Base-by-base conservation (phyloP, 2,888 invertebrate species). In the Rhimphoctona megacephalus region DNA sequence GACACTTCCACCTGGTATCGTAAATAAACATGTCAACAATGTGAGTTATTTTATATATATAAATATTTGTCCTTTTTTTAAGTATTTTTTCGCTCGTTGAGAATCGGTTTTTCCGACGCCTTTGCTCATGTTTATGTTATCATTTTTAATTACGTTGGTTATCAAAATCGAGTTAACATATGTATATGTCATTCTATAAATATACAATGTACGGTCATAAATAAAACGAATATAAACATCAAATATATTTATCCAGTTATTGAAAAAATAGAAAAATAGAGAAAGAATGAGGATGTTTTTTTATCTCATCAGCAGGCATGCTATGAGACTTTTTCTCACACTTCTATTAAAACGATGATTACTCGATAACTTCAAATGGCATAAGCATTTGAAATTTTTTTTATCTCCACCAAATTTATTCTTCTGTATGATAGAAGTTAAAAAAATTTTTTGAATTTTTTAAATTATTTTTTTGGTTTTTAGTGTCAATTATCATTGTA, bases 11-110 rank as follows among this genome's bases (percentile, higher is more conserved):
- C 30, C 69, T 14, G 73, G 7, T 33, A 57, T 19, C 17, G 25
- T 46, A 22, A 46, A 39, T 14, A 80, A 73, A 66, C 69, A 33
- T 57, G 43, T 57, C 64, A 22, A 74, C 14, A 72, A 74, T 54
- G 84, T 85, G 61, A 86, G 79, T 83, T 46, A 54, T 30, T 72
- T 19, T 3, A 66, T 81, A n/a, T 52, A 5, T 77, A 70, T 72
- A n/a, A 49, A 36, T 14, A 49, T 19, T 6, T 76, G 4, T 54
- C 64, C 7, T 36, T 22, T 67, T 43, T n/a, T 66, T n/a, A 43
- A 61, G 33, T 66, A 49, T 57, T 57, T 25, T 17, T 25, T 6
- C 7, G 33, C 11, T 19, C 5, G 5, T 33, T 11, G 19, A 46
- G 30, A 17, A 33, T 33, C 52, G 9, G 3, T n/a, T 19, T 64